Evolutionary conservation across 2,888 invertebrate species (phyloP).

Genomic region (Agonopterix subpropinquella): DNA sequence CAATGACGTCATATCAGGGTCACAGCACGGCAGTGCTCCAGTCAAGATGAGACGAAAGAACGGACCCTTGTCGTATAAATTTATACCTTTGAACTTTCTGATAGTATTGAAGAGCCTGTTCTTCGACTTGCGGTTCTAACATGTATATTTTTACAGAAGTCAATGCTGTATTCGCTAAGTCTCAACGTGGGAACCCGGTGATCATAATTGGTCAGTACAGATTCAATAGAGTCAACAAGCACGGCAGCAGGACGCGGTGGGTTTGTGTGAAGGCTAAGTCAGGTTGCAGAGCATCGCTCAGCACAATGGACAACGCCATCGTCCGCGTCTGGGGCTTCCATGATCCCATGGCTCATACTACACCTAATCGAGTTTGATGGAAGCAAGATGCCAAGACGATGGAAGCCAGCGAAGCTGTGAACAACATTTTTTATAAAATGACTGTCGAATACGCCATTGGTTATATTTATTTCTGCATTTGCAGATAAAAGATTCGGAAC

Average conservation of each 20-base stretch:
- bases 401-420: no score
- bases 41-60: no score
- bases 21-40: no score
- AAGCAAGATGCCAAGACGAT: no score
- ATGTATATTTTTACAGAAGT: not conserved
- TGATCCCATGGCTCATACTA: constrained; percentile 35
- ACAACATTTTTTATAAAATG: no score
- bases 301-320: constrained; percentile 9
- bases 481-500: no score
- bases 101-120: no score
- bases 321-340: constrained; percentile 9
- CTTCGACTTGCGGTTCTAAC: not conserved
- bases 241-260: constrained; percentile 23
- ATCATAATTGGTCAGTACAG: constrained; percentile 25
- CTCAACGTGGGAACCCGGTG: constrained; percentile 25
- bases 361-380: constrained; percentile 32
- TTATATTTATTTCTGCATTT: no score
- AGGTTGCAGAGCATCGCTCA: constrained; percentile 14
- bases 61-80: no score
- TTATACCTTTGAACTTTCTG: no score
- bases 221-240: constrained; percentile 21
- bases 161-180: constrained; percentile 21
- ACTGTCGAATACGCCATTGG: no score
- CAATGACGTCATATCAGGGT: no score
- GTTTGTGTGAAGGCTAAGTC: constrained; percentile 24